Percentiles rank a stretch among this genome's conserved stretches.
Conservation (phyloP, 2,888 invertebrate species). For the Scaptomyza tumidula region DNA sequence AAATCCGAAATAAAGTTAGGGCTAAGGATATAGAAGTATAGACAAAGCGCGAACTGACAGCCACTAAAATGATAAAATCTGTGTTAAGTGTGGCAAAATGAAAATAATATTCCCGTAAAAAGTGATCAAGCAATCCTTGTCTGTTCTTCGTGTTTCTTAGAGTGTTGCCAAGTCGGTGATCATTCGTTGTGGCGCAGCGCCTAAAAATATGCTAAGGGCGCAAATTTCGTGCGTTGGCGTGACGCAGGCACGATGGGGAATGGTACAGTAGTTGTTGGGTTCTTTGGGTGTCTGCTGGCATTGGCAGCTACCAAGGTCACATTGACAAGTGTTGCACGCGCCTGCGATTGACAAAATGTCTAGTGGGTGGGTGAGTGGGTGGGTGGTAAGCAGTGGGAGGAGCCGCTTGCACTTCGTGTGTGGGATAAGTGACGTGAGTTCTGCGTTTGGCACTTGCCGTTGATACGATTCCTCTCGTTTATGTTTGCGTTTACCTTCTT, state of each 20-base stretch:
- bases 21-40: too few relatives aligned
- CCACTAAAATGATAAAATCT: too few relatives aligned
- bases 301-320: slow-evolving; percentile 74
- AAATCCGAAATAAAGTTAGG: too few relatives aligned
- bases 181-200: too few relatives aligned
- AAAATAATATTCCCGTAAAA: too few relatives aligned
- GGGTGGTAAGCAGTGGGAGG: not conserved
- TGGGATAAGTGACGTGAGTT: slow-evolving; percentile 20
- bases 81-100: too few relatives aligned
- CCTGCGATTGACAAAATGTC: slow-evolving; percentile 52
- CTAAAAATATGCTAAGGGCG: slow-evolving; percentile 56
- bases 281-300: slow-evolving; percentile 47
- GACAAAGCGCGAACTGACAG: too few relatives aligned
- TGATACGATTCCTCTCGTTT: slow-evolving; percentile 31
- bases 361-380: not conserved
- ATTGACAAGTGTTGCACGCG: slow-evolving; percentile 81
- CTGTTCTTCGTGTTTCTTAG: too few relatives aligned
- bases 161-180: too few relatives aligned
- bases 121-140: too few relatives aligned
- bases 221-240: slow-evolving; percentile 48
- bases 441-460: slow-evolving; percentile 50
- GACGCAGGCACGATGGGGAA: not conserved
- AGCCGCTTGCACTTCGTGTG: not conserved
- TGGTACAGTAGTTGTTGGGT: not conserved
- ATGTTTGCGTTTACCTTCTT: slow-evolving; percentile 44